These are phyloP conservation scores for Pseudomyrmex dendroicus DNA, from an alignment of 1,140 invertebrate species.

Conservation along the genomic window DNA sequence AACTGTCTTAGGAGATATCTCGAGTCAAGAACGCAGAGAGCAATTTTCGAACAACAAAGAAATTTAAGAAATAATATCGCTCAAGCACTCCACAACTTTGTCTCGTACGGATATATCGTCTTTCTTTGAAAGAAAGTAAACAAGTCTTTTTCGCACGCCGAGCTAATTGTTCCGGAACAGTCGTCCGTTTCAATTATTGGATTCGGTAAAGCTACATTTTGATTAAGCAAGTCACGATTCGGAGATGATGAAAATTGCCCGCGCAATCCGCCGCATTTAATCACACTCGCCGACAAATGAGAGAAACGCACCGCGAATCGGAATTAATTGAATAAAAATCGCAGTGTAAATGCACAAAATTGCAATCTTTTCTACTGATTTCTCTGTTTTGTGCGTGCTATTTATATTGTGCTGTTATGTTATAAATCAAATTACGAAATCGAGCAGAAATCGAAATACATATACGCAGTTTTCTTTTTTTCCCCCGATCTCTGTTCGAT, in stretches of 20 bases:
- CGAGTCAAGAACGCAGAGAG: neutral
- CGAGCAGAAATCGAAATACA: constrained; percentile 19
- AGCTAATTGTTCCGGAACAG: constrained; percentile 16
- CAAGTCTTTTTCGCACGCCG: neutral
- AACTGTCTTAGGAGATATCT: neutral
- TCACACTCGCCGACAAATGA: neutral
- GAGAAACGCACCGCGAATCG: constrained; percentile 7
- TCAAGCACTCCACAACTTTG: neutral
- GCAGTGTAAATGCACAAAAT: neutral
- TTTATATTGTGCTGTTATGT: neutral
- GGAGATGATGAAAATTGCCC: constrained; percentile 7
- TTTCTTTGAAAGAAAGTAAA: neutral
- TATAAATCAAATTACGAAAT: constrained; percentile 23
- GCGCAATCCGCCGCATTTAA: constrained; percentile 8
- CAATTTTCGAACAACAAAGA: neutral
- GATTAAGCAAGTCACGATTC: neutral
- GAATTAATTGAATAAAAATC: constrained; percentile 35
- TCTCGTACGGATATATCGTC: neutral
- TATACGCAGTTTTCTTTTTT: neutral
- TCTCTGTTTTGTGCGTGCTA: too few species aligned
- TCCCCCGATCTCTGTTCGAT: neutral
- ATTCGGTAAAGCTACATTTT: constrained; percentile 14
- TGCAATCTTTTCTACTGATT: neutral
- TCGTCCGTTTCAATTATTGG: constrained; percentile 17
- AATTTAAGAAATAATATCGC: neutral